Conservation (phyloP, 2,797 vertebrate species). For the Parotocinclus haroldoi region DNA sequence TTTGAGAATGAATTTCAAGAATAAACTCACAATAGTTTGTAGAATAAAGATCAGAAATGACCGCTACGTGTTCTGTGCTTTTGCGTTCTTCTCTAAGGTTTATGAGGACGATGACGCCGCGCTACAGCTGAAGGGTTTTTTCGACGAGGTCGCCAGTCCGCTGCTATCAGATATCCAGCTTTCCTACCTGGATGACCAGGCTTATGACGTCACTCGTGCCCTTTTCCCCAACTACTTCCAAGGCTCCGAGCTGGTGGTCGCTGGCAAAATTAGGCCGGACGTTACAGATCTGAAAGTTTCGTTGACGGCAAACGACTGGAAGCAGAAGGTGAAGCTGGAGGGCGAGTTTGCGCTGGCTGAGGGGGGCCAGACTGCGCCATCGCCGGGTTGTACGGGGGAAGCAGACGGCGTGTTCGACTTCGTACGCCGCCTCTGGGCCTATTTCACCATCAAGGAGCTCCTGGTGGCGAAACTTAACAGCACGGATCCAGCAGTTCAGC, state of each 20-base stretch:
- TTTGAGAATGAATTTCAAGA: no score
- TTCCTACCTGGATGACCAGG: constrained; percentile 73
- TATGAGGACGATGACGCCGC: constrained; percentile 78
- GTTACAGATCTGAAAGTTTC: constrained; percentile 68
- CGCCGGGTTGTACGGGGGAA: constrained; percentile 52
- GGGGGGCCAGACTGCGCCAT: constrained; percentile 50
- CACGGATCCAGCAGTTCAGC: constrained; percentile 61
- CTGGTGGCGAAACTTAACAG: constrained; percentile 71
- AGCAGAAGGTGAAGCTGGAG: constrained; percentile 65
- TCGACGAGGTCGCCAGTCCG: constrained; percentile 80
- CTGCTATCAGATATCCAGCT: constrained; percentile 78
- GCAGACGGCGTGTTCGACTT: constrained; percentile 66
- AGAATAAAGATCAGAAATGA: no score
- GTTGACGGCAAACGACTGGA: constrained; percentile 65
- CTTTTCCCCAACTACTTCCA: constrained; percentile 82
- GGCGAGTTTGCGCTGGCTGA: constrained; percentile 59
- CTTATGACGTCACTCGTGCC: constrained; percentile 69
- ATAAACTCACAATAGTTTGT: no score
- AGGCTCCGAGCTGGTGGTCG: constrained; percentile 81
- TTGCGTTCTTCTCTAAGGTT: constrained; percentile 49
- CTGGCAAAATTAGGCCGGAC: constrained; percentile 71
- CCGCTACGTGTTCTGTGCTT: no score
- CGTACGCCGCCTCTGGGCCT: constrained; percentile 80
- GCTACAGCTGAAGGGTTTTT: constrained; percentile 80
- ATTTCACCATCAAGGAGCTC: constrained; percentile 81